Conservation (phyloP, 35 echinoderm and acorn worm genomes). For the Anneissia japonica region DNA sequence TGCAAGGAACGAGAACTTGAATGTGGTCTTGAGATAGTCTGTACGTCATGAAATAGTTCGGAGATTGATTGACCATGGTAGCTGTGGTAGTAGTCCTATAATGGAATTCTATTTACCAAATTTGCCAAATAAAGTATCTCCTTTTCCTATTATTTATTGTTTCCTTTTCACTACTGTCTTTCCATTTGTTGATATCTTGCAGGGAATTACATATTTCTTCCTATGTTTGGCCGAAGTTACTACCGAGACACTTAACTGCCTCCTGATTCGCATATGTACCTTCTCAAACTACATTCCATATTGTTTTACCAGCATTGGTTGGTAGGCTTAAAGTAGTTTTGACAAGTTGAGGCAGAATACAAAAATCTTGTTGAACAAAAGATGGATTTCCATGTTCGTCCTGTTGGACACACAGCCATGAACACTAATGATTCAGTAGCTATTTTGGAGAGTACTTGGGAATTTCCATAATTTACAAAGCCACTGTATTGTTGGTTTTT, state of each 20-base stretch:
- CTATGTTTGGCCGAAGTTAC: not conserved
- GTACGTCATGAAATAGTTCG: conserved; percentile 27
- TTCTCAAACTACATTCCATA: not conserved
- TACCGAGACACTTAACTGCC: not conserved
- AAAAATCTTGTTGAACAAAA: not conserved
- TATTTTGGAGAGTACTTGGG: not conserved
- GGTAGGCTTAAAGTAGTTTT: not conserved
- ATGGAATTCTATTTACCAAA: conserved; percentile 35
- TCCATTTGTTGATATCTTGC: too few species aligned
- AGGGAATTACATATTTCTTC: too few species aligned
- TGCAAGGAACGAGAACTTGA: conserved; percentile 52
- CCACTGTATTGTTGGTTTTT: not conserved
- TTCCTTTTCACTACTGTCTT: conserved; percentile 41
- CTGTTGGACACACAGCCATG: not conserved
- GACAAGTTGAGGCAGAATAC: not conserved
- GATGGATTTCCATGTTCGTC: not conserved
- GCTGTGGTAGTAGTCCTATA: conserved; percentile 16
- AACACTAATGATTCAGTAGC: not conserved
- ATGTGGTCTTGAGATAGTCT: conserved; percentile 61
- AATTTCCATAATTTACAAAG: not conserved
- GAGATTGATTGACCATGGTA: not conserved
- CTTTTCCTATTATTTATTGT: conserved; percentile 35
- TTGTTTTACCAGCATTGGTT: not conserved
- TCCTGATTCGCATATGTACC: not conserved
- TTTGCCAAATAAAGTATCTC: conserved; percentile 54